Evolutionary conservation across 2,113 vertebrate genomes (phyloP), one percentile per base, ranked within the genome.

Genomic region (Apistogramma diplotaenia): DNA sequence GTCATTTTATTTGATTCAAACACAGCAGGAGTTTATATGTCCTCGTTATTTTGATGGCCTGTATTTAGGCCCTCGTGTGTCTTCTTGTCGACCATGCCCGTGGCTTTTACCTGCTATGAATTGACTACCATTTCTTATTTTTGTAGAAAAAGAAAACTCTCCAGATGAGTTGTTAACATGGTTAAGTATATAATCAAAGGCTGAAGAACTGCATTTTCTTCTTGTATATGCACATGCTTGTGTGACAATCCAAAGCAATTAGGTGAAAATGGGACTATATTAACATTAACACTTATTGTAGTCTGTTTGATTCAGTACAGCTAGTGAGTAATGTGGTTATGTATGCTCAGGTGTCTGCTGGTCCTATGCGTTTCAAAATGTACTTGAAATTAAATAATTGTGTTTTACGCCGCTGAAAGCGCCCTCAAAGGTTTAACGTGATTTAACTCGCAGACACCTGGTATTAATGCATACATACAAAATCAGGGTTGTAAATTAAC

Each of bases 361-460:
- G 23, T 55, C 2, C 6, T 27, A 4, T 49, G 1, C 21, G 19
- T 56, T 6, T 74, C 16, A 9, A 74, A 73, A 15, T 9, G 4
- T 10, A 40, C 35, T 7, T 70, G 25, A 51, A 51, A 70, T 70
- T 0, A 70, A 70, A 31, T 51, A 70, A 70, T 25, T 6, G 16
- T 51, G 65, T 33, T 33, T 23, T 25, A 13, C 49, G 29, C 33
- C 5, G 10, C 37, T 51, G 21, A 27, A 75, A 57, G 16, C 8
- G 2, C 5, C 21, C 25, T 6, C 61, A 4, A 62, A 57, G 29
- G 49, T 54, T 21, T 13, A 60, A 80, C 8, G 23, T 43, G 2
- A 60, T 65, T 15, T 2, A 79, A 82, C 53, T 43, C 65, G 76
- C 57, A 81, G 73, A 84, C 83, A 80, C 62, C 77, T 91, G 86